These are phyloP conservation scores for Thera obeliscata DNA, from an alignment of 2,888 invertebrate genomes.

Conservation along the genomic window DNA sequence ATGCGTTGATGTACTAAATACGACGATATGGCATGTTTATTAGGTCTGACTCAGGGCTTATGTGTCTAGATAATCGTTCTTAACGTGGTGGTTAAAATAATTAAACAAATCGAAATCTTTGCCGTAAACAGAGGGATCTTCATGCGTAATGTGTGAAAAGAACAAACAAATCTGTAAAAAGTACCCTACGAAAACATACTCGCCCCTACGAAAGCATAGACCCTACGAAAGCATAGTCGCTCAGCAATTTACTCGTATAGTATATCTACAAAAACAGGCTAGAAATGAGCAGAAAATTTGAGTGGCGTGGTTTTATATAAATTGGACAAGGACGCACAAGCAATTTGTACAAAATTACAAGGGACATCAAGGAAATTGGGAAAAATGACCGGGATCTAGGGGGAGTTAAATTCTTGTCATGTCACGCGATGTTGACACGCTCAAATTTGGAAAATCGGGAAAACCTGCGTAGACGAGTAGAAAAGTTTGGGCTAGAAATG, in stretches of 20 bases:
- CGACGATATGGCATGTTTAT: neutral
- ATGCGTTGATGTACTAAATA: constrained; percentile 8
- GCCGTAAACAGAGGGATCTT: no score
- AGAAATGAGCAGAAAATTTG: constrained; percentile 33
- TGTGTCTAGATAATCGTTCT: neutral
- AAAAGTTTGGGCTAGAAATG: neutral
- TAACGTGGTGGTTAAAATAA: neutral
- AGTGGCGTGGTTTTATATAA: constrained; percentile 30
- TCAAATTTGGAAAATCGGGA: constrained; percentile 12
- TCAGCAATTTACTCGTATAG: neutral
- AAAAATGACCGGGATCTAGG: constrained; percentile 43
- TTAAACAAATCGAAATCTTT: no score
- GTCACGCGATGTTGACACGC: constrained; percentile 25
- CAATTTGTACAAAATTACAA: constrained; percentile 49
- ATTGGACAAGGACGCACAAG: constrained; percentile 37
- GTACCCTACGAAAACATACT: neutral
- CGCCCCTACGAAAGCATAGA: neutral
- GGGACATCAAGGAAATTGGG: constrained; percentile 46
- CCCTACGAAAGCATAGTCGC: neutral
- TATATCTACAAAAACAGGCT: neutral
- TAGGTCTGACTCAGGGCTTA: neutral
- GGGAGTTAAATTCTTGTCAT: constrained; percentile 36
- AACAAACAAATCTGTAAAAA: neutral
- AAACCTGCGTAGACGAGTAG: constrained; percentile 3
- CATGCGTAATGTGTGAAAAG: no score